Base-by-base conservation (phyloP, 2,888 invertebrate genomes). In the Netelia melanura region DNA sequence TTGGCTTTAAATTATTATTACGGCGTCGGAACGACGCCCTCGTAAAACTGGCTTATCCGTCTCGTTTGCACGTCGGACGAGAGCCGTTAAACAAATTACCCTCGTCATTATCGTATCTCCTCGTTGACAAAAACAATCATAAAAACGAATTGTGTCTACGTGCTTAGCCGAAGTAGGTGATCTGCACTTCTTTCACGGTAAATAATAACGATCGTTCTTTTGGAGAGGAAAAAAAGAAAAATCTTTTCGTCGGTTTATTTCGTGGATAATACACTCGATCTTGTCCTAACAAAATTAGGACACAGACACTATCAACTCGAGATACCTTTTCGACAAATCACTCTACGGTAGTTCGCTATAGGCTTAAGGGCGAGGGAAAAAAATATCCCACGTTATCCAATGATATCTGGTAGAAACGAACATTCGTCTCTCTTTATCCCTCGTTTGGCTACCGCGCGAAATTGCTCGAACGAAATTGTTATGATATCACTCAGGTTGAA, bases 391-490 rank as follows among this genome's bases (percentile, higher is more conserved):
- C 21, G 68, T 54, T 68, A 61, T 52, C 52, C 17, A 62, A 38
- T 56, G 64, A 56, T 77, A 75, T 79, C 52, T 30, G 61, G 44
- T 14, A 65, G 65, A 75, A 79, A 44, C 38, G 65, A 83, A 56
- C 75, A 62, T 85, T 76, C 44, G 67, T 82, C 75, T 72, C 76
- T 80, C 75, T 79, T 79, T 76, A 58, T 76, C 65, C 61, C 85
- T 82, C 79, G 85, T 82, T 75, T 79, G 48, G 43, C 71, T 10
- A 62, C 14, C 48, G 21, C 11, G 21, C 70, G 52, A 85, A 85
- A 81, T 85, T 85, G 79, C 82, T 82, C 75, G 67, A 78, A 52
- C 65, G 44, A 65, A 76, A 79, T 82, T 71, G 78, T 82, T 76
- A 78, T 74, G 77, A 61, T 76, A 75, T 79, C 76, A 82, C 68